phyloP scores from a whole-genome alignment of 1,140 invertebrate species.

The Penaeus indicus region DNA sequence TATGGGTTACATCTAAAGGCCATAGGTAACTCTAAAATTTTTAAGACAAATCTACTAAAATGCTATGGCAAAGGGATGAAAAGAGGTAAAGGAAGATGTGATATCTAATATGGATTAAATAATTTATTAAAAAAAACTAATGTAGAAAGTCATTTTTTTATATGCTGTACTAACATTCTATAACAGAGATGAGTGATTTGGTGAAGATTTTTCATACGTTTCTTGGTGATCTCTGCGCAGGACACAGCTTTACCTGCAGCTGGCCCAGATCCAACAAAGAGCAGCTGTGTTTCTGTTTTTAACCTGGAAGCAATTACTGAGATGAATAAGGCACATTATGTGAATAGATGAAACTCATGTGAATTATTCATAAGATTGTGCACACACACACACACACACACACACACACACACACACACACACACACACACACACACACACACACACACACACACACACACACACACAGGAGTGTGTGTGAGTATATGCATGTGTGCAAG shows the following conservation, averaged over 20 bases:
- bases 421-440: background rate
- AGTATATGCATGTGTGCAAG: too few relatives aligned
- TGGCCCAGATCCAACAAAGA: constrained; percentile 27
- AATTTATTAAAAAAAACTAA: too few relatives aligned
- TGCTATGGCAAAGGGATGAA: too few relatives aligned
- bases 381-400: background rate
- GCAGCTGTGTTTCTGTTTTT: constrained; percentile 19
- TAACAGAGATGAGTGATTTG: constrained; percentile 34
- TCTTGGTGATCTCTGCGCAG: constrained; percentile 25
- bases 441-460: constrained; percentile 34
- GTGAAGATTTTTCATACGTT: constrained; percentile 16
- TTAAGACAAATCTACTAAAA: too few relatives aligned
- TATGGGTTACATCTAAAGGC: too few relatives aligned
- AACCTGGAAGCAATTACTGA: background rate
- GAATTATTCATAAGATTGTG: background rate
- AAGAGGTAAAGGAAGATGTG: too few relatives aligned
- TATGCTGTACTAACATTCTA: constrained; percentile 6
- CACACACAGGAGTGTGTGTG: background rate
- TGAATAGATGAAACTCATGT: background rate
- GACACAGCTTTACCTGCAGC: constrained; percentile 39
- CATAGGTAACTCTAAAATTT: too few relatives aligned
- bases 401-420: constrained; percentile 7
- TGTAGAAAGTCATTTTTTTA: too few relatives aligned
- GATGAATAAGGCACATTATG: background rate
- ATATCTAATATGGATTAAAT: too few relatives aligned